Conservation (phyloP, 2,113 vertebrate genomes). For the Thamnaconus septentrionalis region DNA sequence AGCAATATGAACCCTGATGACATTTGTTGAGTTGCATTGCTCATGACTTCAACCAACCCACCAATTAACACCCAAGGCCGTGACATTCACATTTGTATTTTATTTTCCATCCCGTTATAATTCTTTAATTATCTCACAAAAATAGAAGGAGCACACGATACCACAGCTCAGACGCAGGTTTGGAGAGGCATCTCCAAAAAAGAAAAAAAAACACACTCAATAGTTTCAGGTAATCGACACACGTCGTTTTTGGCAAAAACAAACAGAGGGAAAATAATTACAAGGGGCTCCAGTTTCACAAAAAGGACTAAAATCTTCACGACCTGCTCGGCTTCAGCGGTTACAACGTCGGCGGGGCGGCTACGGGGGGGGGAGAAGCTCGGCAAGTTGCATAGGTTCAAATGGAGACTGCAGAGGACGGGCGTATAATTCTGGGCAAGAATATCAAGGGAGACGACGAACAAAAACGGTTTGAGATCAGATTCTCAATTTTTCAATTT, state of each 20-base stretch:
- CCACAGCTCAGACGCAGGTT: slow-evolving; percentile 59
- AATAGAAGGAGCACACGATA: slow-evolving; percentile 74
- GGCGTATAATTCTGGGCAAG: no score
- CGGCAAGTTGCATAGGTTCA: slow-evolving; percentile 76
- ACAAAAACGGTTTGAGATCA: no score
- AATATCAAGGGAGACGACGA: no score
- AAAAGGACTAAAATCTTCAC: slow-evolving; percentile 48
- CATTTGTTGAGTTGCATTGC: no score
- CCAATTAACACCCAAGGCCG: slow-evolving; percentile 53
- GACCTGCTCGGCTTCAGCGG: slow-evolving; percentile 48
- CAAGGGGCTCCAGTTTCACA: slow-evolving; percentile 57
- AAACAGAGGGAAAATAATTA: slow-evolving; percentile 31
- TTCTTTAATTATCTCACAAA: slow-evolving; percentile 77
- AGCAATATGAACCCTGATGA: no score
- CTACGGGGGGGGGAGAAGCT: slow-evolving; percentile 59
- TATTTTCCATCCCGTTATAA: slow-evolving; percentile 76
- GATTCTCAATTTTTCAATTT: no score
- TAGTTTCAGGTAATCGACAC: slow-evolving; percentile 50
- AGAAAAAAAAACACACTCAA: slow-evolving; percentile 56
- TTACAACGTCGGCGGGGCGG: slow-evolving; percentile 53
- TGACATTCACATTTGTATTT: slow-evolving; percentile 79
- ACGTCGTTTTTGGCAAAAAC: slow-evolving; percentile 55
- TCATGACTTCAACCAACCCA: not conserved
- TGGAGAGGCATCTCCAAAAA: slow-evolving; percentile 31
- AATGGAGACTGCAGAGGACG: slow-evolving; percentile 26